Evolutionary conservation across 2,797 vertebrate species (phyloP), one percentile per base, ranked within the genome.

Genomic region (Falco berigora): DNA sequence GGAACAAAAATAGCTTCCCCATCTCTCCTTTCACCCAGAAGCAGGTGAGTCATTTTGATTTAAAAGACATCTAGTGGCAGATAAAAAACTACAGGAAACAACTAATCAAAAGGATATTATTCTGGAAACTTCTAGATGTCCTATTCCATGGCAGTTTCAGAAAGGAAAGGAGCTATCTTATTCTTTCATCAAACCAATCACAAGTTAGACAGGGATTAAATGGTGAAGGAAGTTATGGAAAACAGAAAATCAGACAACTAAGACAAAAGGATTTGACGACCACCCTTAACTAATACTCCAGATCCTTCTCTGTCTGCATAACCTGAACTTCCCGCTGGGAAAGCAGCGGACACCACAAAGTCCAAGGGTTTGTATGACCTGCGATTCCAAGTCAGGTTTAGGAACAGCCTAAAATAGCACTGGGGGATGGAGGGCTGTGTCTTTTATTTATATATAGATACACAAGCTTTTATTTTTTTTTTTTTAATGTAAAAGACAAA

Each of bases 1-100:
- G 75, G 46, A 95, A 88, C 67, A 91, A 90, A 96, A 92, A 86
- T 55, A 92, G 62, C 64, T 91, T 85, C 40, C 46, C 38, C 34
- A 40, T 58, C 44, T 55, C 63, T 67, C 76, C 49, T 93, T 82
- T 88, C 68, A 93, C 52, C 40, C 27, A 95, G 66, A 86, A 82
- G 64, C 69, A 94, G 52, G 74, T 86, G 80, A 96, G 81, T 56
- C 53, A 88, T 20, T 69, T 46, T 59, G 32, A 76, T 69, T 95
- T 67, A 94, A 84, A 94, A 92, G 71, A 76, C 52, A 93, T 59
- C 52, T 85, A 87, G 77, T 71, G 36, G 86, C 25, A 86, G 52
- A 89, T 42, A 62, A 90, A 91, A 86, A 89, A 18, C 15, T 69
- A 63, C 6, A 64, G 47, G 93, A 95, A 96, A 71, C 38, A 36